Evolutionary conservation across 2,888 invertebrate species (phyloP), one percentile per base, ranked within the genome.

Genomic region (Drosophila subquinaria): DNA sequence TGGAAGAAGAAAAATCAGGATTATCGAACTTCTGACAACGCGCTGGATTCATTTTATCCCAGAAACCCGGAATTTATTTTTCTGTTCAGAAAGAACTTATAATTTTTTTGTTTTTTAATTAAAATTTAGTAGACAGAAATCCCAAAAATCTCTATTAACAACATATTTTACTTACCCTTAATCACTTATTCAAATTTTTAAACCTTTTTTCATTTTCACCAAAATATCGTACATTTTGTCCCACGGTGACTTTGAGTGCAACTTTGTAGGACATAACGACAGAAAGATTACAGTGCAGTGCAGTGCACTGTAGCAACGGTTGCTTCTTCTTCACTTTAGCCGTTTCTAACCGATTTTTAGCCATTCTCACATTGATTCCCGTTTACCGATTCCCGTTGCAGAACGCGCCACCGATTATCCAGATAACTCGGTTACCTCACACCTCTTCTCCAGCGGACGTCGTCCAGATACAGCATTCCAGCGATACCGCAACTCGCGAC

Each of bases 351-450:
- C 10, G 30, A 40, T 53, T 42, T 60, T 47, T 11, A 13, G 52
- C 33, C 67, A 61, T 61, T 30, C 61, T 50, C 62, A 62, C 47
- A 40, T 76, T 43, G 71, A 72, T 60, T 89, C 88, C 78, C 78
- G 93, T 94, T 89, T 27, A 27, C 27, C 27, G 71, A 72, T 60
- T 89, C 88, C 78, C 78, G 93, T 94, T 89, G 94, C 93, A 97
- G 97, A 97, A 93, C 96, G 97, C 88, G 97, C 97, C 82, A 96
- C 96, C 90, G 97, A 97, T 94, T 97, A 97, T 92, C 96, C 97
- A 73, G 97, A 97, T 93, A 97, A 97, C 94, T 96, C 96, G 57
- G 96, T 96, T 87, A 96, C 97, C 79, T 96, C 97, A 76, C 97
- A 97, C 92, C 94, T 97, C 77, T 97, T 97, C 93, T 95, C 96